Conservation (phyloP, 2,888 invertebrate genomes). For the Sinopyrophorus schimmeli region DNA sequence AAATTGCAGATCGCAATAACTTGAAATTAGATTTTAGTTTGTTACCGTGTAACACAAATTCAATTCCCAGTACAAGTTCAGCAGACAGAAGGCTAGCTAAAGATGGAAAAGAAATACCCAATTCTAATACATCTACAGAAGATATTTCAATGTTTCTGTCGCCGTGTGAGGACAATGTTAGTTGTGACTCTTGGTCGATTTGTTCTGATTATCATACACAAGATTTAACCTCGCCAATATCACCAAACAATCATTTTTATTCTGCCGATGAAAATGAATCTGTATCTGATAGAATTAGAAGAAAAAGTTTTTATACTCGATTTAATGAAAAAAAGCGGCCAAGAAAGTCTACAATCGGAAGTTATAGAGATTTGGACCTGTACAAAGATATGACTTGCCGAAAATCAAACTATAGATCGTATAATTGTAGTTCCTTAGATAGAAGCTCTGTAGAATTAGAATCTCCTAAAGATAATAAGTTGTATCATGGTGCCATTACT, state of each 20-base stretch:
- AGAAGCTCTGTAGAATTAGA: constrained; percentile 43
- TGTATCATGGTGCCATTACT: constrained; percentile 39
- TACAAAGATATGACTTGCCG: constrained; percentile 42
- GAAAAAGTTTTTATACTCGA: constrained; percentile 86
- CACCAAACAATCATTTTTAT: constrained; percentile 49
- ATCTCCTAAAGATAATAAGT: constrained; percentile 35
- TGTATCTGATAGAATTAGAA: constrained; percentile 81
- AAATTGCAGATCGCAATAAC: constrained; percentile 54
- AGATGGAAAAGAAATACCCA: too few relatives aligned
- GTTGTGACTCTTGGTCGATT: constrained; percentile 66
- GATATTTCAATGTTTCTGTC: constrained; percentile 58
- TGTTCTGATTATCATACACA: constrained; percentile 60
- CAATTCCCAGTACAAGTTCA: constrained; percentile 33
- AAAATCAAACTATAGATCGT: constrained; percentile 29
- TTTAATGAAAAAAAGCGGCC: constrained; percentile 83
- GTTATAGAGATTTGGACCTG: constrained; percentile 50
- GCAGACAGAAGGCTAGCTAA: too few relatives aligned
- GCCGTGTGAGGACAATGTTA: constrained; percentile 63
- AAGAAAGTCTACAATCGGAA: constrained; percentile 67
- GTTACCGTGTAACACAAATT: constrained; percentile 26
- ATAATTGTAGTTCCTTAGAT: constrained; percentile 48
- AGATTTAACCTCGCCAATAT: constrained; percentile 57
- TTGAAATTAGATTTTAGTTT: constrained; percentile 67
- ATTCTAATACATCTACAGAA: constrained; percentile 55
- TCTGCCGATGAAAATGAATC: constrained; percentile 63